Evolutionary conservation across 2,888 invertebrate genomes (phyloP), one percentile per base, ranked within the genome.

Genomic region (Cephonodes hylas): DNA sequence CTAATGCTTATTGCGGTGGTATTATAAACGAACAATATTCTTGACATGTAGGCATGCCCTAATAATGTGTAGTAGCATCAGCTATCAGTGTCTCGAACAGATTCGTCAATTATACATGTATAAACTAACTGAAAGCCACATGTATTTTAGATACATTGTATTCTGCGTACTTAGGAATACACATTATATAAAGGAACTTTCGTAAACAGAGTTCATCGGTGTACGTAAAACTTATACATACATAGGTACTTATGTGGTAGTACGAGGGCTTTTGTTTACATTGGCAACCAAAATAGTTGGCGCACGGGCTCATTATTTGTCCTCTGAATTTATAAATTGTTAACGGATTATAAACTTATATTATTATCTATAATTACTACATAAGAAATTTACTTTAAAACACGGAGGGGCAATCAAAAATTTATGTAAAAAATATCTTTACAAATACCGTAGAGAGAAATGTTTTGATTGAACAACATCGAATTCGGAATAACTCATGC

Each of bases 71-170:
- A 63, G 34, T 63, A 63, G 61, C 69, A 63, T 64, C 71, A 74
- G 72, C 73, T 68, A 63, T 64, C 71, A 74, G 72, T 74, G 72
- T 70, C 76, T 75, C 66, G 64, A 70, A 62, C 67, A 58, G n/a
- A 58, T 42, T n/a, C 13, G 61, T 62, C 62, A 60, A 66, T 42
- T 48, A 20, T 18, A 10, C 20, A 8, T 8, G 13, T 13, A 44
- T 18, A 44, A 44, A 44, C 20, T 20, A 18, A 10, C 20, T 10
- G 44, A 44, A 44, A 44, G 10, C 20, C 44, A 44, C 20, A 23
- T 46, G 5, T 38, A 38, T 13, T 22, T 25, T 20, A 45, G 45
- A 45, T 10, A 44, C 20, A 20, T 10, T 45, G 45, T 45, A 8
- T 45, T 8, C 45, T 20, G 13, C 18, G 22, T 23, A 45, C 0